Evolutionary conservation across 92 coral and sea anemone genomes (phyloP), one percentile per base, ranked within the genome.

Genomic region (Micromussa lordhowensis): DNA sequence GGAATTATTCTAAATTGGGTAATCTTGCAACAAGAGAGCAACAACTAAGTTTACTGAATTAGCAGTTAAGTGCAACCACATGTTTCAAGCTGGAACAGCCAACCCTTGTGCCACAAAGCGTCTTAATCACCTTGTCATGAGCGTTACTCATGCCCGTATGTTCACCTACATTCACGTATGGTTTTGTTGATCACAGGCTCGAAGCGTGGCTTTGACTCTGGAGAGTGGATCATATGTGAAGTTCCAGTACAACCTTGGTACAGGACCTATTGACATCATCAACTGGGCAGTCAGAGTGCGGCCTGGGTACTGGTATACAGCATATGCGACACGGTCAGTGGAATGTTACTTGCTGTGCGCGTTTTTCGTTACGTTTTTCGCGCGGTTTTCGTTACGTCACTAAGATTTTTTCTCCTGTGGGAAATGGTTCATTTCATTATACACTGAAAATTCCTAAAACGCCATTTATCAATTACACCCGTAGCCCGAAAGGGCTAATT

Each of bases 301-400:
- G 49, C 79, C 91, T 69, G 94, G 98, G 75, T 61, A 88, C 80
- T 98, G 99, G 99, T 92, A 96, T 92, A 92, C 98, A 51, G 96
- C 94, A 3, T 98, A 96, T 82, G 99, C 98, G 19, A 94, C 99
- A 9, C 93, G 99, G 99, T 98, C 31, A 75, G 96, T 88, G 51
- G 13, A 44, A 44, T n/a, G 64, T 36, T 35, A 29, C 0, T n/a
- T 24, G 29, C n/a, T 61, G 68, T 61, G 68, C 12, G 24, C 69
- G 71, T 66, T 26, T 26, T 12, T 10, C 16, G n/a, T 66, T 32
- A 66, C 71, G 71, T 28, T 29, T n/a, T n/a, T n/a, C n/a, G 68
- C 12, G 24, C 69, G 71, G 26, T 26, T 26, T 12, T 10, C 16
- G n/a, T 66, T 32, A 66, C 71, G 71, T 28, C n/a, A n/a, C n/a